A percentile compares a stretch with the other conserved stretches of the same genome.
These are phyloP conservation scores for Strigops habroptila DNA, from an alignment of 2,113 vertebrate genomes.

Conservation along the genomic window DNA sequence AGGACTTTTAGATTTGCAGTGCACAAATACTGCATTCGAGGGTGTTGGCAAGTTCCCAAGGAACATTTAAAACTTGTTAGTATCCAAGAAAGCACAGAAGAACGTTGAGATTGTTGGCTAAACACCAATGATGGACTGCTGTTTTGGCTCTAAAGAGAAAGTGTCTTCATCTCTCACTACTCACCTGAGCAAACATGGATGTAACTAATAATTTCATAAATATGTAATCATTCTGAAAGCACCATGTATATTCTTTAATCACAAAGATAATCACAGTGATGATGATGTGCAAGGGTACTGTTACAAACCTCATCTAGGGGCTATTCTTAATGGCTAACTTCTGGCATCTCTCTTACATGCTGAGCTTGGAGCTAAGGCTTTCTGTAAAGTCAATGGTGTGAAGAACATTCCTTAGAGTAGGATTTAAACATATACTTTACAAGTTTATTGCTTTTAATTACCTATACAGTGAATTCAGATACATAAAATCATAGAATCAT, in stretches of 20 bases:
- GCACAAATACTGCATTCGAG: not conserved
- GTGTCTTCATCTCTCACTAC: not conserved
- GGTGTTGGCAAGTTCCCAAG: not conserved
- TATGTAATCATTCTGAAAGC: not conserved
- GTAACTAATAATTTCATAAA: not conserved
- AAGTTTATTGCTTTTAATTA: not conserved
- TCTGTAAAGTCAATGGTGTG: not conserved
- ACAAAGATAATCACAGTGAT: not conserved
- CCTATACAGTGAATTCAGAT: not conserved
- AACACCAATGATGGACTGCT: accelerated
- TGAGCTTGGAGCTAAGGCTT: not conserved
- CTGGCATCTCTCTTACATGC: not conserved
- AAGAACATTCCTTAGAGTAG: not conserved
- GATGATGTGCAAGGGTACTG: not conserved
- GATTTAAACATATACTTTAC: not conserved
- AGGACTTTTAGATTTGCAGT: not conserved
- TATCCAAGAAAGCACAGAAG: not conserved
- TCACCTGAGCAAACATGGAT: not conserved
- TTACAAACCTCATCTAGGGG: not conserved
- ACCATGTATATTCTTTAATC: not conserved
- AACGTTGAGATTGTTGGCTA: not conserved
- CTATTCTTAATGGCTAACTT: not conserved
- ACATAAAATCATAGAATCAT: no score
- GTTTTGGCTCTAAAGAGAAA: not conserved
- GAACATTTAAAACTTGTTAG: not conserved